Evolutionary conservation across 1,140 invertebrate genomes (phyloP).

Genomic region (Xylocopa sonorina): DNA sequence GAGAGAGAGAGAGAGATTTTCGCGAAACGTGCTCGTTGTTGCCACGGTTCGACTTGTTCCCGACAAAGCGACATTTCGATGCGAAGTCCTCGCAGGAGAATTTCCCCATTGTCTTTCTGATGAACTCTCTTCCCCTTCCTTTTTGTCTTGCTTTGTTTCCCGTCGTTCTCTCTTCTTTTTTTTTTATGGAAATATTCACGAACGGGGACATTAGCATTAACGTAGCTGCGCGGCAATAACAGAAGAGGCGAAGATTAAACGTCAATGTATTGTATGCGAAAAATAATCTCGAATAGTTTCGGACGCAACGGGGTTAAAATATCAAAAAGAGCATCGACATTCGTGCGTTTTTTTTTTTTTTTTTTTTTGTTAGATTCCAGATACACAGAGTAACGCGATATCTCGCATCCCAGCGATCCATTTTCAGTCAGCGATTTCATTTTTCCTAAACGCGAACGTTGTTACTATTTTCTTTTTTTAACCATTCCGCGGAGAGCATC

Average conservation of each 20-base stretch:
- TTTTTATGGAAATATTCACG: neutral
- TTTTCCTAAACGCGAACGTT: too few relatives aligned
- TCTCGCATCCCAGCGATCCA: neutral
- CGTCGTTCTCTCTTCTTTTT: neutral
- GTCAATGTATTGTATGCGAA: neutral
- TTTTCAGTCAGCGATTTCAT: constrained; percentile 8
- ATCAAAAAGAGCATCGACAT: neutral
- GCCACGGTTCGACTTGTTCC: neutral
- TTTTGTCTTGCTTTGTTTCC: neutral
- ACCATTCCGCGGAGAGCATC: neutral
- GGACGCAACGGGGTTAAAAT: constrained; percentile 1
- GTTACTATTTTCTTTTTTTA: neutral
- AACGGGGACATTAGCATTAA: neutral
- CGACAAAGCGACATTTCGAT: neutral
- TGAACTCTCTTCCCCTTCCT: neutral
- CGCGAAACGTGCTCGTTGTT: too few relatives aligned
- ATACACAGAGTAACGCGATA: neutral
- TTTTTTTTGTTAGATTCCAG: too few relatives aligned
- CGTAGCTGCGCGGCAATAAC: neutral
- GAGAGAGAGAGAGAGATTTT: neutral
- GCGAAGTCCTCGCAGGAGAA: neutral
- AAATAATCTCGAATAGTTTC: constrained; percentile 17
- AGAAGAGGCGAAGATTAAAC: constrained; percentile 33
- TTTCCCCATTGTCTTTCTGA: neutral
- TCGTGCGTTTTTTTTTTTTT: neutral